A percentile compares a stretch with the other conserved stretches of the same genome.
Evolutionary conservation across 1,140 invertebrate species (phyloP).

Genomic region (Drosophila truncata): DNA sequence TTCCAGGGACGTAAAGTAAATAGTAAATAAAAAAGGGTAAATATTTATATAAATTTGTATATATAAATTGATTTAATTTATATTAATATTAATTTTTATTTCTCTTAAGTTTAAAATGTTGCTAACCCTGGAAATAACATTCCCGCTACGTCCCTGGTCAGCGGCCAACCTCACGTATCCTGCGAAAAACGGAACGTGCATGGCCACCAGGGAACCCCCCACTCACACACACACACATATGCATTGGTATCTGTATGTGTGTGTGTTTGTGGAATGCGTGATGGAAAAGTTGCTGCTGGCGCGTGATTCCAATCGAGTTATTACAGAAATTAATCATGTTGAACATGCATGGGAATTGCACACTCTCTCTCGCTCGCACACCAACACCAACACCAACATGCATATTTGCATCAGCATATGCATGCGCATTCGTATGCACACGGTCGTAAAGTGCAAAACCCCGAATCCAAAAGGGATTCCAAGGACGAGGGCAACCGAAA

Average conservation of each 20-base stretch:
- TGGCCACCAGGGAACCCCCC: slow-evolving; percentile 57
- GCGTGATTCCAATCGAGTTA: slow-evolving; percentile 84
- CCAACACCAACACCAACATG: slow-evolving; percentile 21
- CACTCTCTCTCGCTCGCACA: slow-evolving; percentile 63
- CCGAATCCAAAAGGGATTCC: slow-evolving; percentile 26
- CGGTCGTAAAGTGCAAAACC: slow-evolving; percentile 30
- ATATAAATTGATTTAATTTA: too few relatives aligned
- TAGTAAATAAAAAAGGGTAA: background rate
- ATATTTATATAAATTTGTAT: background rate
- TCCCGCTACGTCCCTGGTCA: background rate
- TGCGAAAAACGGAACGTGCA: slow-evolving; percentile 72
- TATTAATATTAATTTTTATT: background rate
- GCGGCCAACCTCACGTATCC: slow-evolving; percentile 61
- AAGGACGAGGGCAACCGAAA: slow-evolving; percentile 43
- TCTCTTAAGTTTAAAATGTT: background rate
- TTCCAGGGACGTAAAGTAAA: background rate
- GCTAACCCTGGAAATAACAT: background rate
- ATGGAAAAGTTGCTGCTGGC: slow-evolving; percentile 82
- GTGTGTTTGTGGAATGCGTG: slow-evolving; percentile 69
- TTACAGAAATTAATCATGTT: slow-evolving; percentile 84
- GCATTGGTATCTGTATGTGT: slow-evolving; percentile 3
- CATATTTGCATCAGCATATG: slow-evolving; percentile 76
- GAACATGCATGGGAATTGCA: slow-evolving; percentile 83
- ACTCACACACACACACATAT: slow-evolving; percentile 21
- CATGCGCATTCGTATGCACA: slow-evolving; percentile 27